Evolutionary conservation across 2,888 invertebrate genomes (phyloP).

Genomic region (Morpho deidamia): DNA sequence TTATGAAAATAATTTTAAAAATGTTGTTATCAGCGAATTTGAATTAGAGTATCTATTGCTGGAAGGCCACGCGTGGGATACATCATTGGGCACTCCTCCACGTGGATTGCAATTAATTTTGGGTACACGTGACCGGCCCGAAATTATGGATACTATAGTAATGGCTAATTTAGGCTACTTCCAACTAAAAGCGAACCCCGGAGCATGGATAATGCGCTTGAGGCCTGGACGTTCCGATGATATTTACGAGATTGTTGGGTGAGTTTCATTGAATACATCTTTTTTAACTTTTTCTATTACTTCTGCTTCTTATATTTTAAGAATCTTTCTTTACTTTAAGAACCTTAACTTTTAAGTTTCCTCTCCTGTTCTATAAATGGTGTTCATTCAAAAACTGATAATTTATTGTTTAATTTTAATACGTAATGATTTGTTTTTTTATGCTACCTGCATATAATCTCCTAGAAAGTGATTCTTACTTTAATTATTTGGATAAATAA

Average conservation of each 20-base stretch:
- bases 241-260: slow-evolving; percentile 94
- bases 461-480: too few relatives aligned
- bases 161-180: slow-evolving; percentile 99
- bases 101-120: slow-evolving; percentile 97
- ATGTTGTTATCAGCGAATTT: slow-evolving; percentile 84
- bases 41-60: slow-evolving; percentile 96
- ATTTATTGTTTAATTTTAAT: too few relatives aligned
- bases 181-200: slow-evolving; percentile 96
- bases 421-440: too few relatives aligned
- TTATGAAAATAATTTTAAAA: too few relatives aligned
- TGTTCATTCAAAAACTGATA: too few relatives aligned
- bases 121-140: slow-evolving; percentile 88
- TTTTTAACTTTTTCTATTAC: too few relatives aligned
- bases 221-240: slow-evolving; percentile 96
- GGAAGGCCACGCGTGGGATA: slow-evolving; percentile 98
- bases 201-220: slow-evolving; percentile 93
- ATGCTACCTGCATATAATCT: too few relatives aligned
- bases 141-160: slow-evolving; percentile 97
- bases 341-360: too few relatives aligned
- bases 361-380: too few relatives aligned
- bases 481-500: too few relatives aligned
- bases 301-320: too few relatives aligned
- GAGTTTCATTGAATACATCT: slow-evolving; percentile 18
- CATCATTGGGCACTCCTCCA: slow-evolving; percentile 93
- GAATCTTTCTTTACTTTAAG: too few relatives aligned